phyloP scores from a whole-genome alignment of 2,888 invertebrate species.

The Catonia carolina region DNA sequence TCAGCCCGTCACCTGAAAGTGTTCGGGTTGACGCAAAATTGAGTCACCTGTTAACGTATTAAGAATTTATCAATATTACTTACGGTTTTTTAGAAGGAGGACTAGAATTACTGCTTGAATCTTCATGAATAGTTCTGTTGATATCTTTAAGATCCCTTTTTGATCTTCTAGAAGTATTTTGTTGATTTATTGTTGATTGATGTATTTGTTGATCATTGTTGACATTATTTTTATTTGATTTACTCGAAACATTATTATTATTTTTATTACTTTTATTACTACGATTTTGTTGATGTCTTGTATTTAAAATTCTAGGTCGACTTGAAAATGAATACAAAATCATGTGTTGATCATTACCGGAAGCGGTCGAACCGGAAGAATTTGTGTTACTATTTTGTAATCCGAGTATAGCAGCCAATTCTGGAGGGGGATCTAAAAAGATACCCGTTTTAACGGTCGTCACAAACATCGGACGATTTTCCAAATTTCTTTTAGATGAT shows the following conservation, averaged over 20 bases:
- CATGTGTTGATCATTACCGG: conserved; percentile 34
- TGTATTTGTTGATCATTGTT: conserved; percentile 10
- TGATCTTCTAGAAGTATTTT: not conserved
- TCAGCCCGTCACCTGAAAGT: no score
- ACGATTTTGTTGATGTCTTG: conserved; percentile 23
- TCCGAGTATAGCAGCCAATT: conserved; percentile 58
- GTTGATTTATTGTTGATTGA: not conserved
- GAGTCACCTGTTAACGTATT: no score
- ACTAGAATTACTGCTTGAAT: no score
- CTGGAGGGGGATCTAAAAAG: conserved; percentile 71
- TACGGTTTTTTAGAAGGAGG: no score
- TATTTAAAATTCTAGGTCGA: conserved; percentile 38
- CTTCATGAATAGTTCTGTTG: no score
- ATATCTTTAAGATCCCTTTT: no score
- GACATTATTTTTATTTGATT: no score
- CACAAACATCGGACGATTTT: conserved; percentile 52
- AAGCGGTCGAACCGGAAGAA: conserved; percentile 37
- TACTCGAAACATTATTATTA: no score
- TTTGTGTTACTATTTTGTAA: conserved; percentile 42
- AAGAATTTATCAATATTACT: no score
- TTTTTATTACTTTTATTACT: no score
- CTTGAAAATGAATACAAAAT: conserved; percentile 39
- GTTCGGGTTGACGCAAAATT: no score
- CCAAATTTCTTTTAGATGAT: conserved; percentile 26
- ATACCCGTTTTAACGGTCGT: conserved; percentile 74